phyloP scores from a whole-genome alignment of 2,888 invertebrate genomes.

The Aporophyla nigra region DNA sequence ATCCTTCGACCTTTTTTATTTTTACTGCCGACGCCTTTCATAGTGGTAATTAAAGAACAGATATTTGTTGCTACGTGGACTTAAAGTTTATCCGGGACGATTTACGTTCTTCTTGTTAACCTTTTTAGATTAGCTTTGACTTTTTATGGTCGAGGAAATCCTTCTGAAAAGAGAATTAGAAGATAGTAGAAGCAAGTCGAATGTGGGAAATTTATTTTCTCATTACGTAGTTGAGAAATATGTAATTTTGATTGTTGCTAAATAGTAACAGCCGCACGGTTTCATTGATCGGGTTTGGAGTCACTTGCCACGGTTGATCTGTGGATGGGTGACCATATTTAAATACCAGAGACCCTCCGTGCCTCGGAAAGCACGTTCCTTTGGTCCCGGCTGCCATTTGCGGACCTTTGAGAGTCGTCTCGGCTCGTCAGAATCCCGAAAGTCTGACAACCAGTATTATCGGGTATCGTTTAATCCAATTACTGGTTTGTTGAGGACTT shows the following conservation, averaged over 20 bases:
- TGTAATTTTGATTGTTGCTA: not conserved
- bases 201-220: not conserved
- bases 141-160: slow-evolving; percentile 46
- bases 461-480: no score
- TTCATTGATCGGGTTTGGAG: no score
- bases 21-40: slow-evolving; percentile 67
- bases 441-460: no score
- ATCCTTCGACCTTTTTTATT: slow-evolving; percentile 78
- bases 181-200: not conserved
- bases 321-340: no score
- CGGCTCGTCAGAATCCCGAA: no score
- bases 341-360: no score
- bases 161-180: not conserved
- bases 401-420: no score
- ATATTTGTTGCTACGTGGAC: slow-evolving; percentile 62
- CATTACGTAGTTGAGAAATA: not conserved
- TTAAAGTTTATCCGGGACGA: slow-evolving; percentile 53
- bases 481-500: no score
- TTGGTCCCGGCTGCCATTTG: no score
- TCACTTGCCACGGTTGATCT: no score
- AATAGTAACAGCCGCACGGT: no score
- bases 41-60: slow-evolving; percentile 77
- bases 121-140: slow-evolving; percentile 57
- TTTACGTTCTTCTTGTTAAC: slow-evolving; percentile 58
- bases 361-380: no score